Evolutionary conservation across 2,113 vertebrate species (phyloP).

Genomic region (Pelusios castaneus): DNA sequence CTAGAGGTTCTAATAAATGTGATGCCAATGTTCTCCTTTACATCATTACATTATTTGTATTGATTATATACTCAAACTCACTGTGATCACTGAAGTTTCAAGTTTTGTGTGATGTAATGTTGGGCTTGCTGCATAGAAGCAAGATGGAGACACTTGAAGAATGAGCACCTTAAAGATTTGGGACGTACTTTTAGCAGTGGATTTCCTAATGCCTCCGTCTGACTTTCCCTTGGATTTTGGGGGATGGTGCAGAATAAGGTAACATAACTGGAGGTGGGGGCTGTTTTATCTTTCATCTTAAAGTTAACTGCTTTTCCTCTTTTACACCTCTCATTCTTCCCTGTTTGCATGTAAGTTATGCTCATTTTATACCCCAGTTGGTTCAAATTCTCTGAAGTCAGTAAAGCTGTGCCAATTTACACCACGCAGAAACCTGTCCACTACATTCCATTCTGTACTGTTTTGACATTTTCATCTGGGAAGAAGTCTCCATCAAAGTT

Average conservation of each 20-base stretch:
- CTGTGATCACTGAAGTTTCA: neutral
- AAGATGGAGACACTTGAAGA: neutral
- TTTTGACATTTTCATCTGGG: neutral
- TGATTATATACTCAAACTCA: neutral
- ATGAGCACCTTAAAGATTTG: neutral
- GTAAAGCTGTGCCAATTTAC: no score
- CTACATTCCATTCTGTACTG: no score
- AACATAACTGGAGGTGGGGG: neutral
- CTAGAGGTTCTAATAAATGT: neutral
- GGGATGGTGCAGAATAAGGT: neutral
- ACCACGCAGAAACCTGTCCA: no score
- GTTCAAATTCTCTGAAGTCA: no score
- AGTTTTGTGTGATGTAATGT: no score
- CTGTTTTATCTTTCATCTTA: neutral
- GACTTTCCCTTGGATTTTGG: neutral
- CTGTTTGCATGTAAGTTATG: neutral
- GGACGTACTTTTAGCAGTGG: neutral
- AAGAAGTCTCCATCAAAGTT: neutral
- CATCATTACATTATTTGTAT: neutral
- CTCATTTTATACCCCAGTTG: fast-evolving
- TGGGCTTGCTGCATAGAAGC: neutral
- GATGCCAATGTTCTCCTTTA: neutral
- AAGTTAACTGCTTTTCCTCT: neutral
- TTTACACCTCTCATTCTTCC: neutral
- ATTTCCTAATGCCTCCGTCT: neutral